Percentiles rank a stretch among this genome's conserved stretches.
Conservation (phyloP, 2,888 invertebrate genomes). For the Physocephala rufipes region DNA sequence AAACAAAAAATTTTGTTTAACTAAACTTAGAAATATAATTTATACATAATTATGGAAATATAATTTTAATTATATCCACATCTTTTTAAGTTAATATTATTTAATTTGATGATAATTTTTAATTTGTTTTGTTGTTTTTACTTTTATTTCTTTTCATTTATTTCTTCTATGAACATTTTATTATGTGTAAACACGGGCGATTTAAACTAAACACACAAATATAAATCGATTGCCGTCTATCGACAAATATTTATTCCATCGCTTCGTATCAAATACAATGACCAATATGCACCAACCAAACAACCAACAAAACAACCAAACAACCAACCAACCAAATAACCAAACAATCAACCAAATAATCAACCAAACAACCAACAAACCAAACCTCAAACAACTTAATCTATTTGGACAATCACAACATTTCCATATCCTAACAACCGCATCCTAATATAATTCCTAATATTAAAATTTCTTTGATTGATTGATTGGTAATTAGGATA, state of each 20-base stretch:
- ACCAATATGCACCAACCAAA: slow-evolving; percentile 12
- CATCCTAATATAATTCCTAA: slow-evolving; percentile 52
- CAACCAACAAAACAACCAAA: no score
- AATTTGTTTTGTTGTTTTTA: not conserved
- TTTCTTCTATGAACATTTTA: no score
- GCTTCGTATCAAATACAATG: slow-evolving; percentile 3
- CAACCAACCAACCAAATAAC: no score
- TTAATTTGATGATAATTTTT: not conserved
- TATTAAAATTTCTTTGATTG: slow-evolving; percentile 46
- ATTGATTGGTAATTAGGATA: slow-evolving; percentile 56
- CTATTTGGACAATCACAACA: slow-evolving; percentile 8
- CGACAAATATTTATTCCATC: slow-evolving; percentile 3
- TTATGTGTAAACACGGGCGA: slow-evolving; percentile 14
- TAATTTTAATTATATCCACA: not conserved
- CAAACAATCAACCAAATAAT: no score
- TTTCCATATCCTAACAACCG: not conserved
- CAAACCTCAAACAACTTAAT: slow-evolving; percentile 16
- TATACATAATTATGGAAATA: no score
- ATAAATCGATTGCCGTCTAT: slow-evolving; percentile 3
- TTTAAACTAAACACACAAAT: slow-evolving; percentile 6
- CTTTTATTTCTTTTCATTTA: slow-evolving; percentile 11
- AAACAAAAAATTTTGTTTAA: no score
- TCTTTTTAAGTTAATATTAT: not conserved
- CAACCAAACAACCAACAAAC: no score
- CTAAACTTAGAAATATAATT: no score